Percentiles rank a stretch among this genome's conserved stretches.
Evolutionary conservation across 2,797 vertebrate genomes (phyloP).

Genomic region (Enteromius anoplus): DNA sequence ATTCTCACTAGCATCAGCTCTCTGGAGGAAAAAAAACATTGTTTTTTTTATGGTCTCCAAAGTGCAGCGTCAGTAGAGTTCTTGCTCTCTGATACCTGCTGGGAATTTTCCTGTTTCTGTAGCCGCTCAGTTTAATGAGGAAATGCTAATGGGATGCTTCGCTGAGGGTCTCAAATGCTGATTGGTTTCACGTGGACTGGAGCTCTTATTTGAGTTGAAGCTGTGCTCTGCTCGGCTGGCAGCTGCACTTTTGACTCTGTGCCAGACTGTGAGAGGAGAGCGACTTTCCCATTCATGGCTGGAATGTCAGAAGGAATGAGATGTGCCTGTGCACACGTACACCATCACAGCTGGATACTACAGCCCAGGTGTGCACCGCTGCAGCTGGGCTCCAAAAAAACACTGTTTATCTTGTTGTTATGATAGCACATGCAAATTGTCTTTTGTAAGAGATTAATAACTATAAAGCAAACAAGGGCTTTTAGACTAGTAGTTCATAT

Average conservation of each 20-base stretch:
- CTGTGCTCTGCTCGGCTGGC: neutral
- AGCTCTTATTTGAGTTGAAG: conserved; percentile 5
- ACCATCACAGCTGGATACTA: conserved; percentile 27
- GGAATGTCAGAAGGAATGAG: conserved; percentile 68
- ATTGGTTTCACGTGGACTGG: conserved; percentile 21
- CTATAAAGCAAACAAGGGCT: neutral
- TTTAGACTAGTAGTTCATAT: neutral
- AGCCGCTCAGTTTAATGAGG: conserved; percentile 51
- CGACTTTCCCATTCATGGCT: conserved; percentile 15
- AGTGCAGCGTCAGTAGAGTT: conserved; percentile 23
- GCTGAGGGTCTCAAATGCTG: conserved; percentile 22
- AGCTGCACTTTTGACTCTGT: conserved; percentile 7
- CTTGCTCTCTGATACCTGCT: conserved; percentile 32
- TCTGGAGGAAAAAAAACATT: conserved; percentile 1
- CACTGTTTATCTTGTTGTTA: neutral
- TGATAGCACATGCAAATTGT: neutral
- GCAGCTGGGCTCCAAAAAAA: neutral
- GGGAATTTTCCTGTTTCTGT: conserved; percentile 15
- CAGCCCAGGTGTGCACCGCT: neutral
- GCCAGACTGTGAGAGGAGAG: conserved; percentile 29
- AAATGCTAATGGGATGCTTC: conserved; percentile 28
- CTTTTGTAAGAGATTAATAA: neutral
- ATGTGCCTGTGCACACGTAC: conserved; percentile 65
- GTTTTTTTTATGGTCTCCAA: neutral
- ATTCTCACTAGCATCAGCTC: conserved; percentile 45